Conservation (phyloP, 1,140 invertebrate species). For the Trichonephila clavata region DNA sequence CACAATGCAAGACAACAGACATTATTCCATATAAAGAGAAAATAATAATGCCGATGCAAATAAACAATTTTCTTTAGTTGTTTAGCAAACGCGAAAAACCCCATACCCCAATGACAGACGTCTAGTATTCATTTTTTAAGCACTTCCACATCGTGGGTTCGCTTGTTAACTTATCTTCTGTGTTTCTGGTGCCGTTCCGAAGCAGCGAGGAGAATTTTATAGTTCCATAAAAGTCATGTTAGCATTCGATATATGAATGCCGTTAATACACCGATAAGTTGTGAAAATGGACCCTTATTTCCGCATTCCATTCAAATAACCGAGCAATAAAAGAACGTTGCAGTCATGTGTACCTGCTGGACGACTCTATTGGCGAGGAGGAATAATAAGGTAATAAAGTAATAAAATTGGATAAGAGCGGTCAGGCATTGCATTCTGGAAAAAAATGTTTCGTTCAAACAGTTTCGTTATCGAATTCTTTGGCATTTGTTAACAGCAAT, state of each 20-base stretch:
- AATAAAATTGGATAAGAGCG: too few species aligned
- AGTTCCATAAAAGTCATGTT: conserved; percentile 14
- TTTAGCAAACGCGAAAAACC: background rate
- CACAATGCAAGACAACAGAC: background rate
- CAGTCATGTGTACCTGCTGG: background rate
- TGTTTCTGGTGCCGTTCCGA: background rate
- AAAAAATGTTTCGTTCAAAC: too few species aligned
- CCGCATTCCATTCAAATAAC: background rate
- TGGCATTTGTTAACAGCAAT: too few species aligned
- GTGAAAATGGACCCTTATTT: conserved; percentile 3
- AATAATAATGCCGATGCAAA: background rate
- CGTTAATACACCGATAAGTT: conserved; percentile 18
- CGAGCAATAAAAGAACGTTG: background rate
- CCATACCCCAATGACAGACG: background rate
- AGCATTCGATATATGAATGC: conserved; percentile 15
- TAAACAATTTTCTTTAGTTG: background rate
- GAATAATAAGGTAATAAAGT: background rate
- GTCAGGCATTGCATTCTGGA: too few species aligned
- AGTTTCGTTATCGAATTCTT: too few species aligned
- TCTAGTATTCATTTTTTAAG: background rate
- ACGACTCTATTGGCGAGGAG: background rate
- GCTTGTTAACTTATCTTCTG: background rate
- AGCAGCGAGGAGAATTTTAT: background rate
- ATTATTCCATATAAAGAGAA: background rate
- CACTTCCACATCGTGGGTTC: background rate